Evolutionary conservation across 2,113 vertebrate genomes (phyloP).

Genomic region (Eulemur rufifrons): DNA sequence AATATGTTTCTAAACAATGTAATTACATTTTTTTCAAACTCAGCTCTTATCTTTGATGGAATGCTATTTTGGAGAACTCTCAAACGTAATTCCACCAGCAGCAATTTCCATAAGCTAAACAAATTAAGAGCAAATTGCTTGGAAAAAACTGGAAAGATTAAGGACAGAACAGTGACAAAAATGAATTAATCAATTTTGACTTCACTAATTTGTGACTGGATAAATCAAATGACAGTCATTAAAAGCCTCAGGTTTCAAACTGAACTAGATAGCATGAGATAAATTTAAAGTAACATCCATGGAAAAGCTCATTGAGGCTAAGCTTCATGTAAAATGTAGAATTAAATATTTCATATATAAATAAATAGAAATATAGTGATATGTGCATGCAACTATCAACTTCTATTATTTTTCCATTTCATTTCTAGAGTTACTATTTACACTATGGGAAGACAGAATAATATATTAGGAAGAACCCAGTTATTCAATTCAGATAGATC

Average conservation of each 20-base stretch:
- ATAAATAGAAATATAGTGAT: neutral
- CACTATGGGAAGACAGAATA: neutral
- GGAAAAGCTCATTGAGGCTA: neutral
- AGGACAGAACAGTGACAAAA: neutral
- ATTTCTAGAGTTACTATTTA: neutral
- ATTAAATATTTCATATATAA: neutral
- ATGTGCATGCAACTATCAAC: neutral
- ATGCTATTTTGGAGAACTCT: neutral
- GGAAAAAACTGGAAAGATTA: neutral
- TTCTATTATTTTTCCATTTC: neutral
- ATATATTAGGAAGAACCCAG: neutral
- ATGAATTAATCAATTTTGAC: neutral
- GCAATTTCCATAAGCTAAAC: conserved; percentile 37
- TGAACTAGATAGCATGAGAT: neutral
- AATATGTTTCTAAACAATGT: neutral
- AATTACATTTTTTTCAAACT: neutral
- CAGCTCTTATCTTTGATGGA: neutral
- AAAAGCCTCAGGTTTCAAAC: neutral
- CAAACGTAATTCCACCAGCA: neutral
- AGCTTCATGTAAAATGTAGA: neutral
- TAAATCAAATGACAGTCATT: neutral
- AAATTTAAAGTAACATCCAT: conserved; percentile 3
- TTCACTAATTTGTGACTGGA: neutral
- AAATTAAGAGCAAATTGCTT: conserved; percentile 29
- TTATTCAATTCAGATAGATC: neutral